phyloP scores from a whole-genome alignment of 1,140 invertebrate genomes.

The Cyphomyrmex costatus region DNA sequence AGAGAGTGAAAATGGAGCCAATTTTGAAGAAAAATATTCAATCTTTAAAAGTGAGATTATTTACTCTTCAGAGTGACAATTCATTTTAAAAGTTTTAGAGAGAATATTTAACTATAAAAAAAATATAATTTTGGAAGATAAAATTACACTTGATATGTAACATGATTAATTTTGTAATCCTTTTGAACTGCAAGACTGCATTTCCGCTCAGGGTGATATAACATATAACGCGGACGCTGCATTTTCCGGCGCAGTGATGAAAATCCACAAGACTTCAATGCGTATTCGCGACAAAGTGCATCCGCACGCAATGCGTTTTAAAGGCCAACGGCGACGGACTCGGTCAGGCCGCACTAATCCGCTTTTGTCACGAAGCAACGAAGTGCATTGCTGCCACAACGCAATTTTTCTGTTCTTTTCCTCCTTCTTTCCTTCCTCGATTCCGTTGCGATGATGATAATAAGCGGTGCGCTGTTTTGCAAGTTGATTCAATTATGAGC shows the following conservation, averaged over 20 bases:
- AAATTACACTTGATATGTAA: not conserved
- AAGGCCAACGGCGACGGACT: conserved; percentile 58
- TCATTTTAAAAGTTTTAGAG: no score
- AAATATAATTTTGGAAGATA: no score
- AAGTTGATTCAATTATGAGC: conserved; percentile 18
- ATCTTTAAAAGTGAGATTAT: no score
- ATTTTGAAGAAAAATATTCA: no score
- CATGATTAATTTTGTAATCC: not conserved
- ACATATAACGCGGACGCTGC: not conserved
- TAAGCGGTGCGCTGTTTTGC: not conserved
- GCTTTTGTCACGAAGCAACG: conserved; percentile 69
- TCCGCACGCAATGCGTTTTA: conserved; percentile 37
- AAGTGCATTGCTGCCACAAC: conserved; percentile 61
- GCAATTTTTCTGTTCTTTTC: not conserved
- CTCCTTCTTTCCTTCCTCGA: not conserved
- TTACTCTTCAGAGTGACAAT: no score
- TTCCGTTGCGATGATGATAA: conserved; percentile 50
- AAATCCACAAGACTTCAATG: conserved; percentile 34
- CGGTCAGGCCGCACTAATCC: conserved; percentile 60
- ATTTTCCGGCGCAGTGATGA: conserved; percentile 17
- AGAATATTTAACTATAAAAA: no score
- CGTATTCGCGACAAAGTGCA: not conserved
- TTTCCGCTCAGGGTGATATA: not conserved
- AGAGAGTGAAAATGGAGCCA: no score
- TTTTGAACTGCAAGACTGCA: not conserved